A percentile compares a stretch with the other conserved stretches of the same genome.
Conservation (phyloP, 2,113 vertebrate species). For the Eulemur rufifrons region DNA sequence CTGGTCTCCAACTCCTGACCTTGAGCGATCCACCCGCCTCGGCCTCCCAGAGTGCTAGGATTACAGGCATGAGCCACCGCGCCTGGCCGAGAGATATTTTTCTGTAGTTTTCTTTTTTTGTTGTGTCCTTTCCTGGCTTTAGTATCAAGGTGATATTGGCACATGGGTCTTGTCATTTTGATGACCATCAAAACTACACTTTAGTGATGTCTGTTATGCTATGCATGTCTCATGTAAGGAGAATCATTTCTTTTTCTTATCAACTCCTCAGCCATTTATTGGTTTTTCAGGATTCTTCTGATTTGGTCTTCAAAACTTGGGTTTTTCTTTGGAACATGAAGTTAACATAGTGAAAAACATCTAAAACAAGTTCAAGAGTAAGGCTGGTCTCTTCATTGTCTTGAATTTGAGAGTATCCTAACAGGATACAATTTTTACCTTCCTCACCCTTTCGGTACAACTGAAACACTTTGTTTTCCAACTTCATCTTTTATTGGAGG, state of each 20-base stretch:
- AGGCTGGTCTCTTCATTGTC: not conserved
- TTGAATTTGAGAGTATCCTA: constrained; percentile 18
- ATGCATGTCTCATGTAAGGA: not conserved
- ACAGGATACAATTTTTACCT: not conserved
- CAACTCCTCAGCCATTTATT: not conserved
- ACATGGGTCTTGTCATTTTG: not conserved
- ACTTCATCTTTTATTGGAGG: not conserved
- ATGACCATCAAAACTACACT: not conserved
- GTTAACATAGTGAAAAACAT: constrained; percentile 1
- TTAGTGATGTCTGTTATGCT: not conserved
- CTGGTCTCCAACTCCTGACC: too few species aligned
- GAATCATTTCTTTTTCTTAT: not conserved
- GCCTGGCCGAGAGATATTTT: too few species aligned
- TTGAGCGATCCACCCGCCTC: too few species aligned
- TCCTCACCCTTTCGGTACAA: not conserved
- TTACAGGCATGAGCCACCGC: too few species aligned
- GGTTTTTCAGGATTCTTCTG: not conserved
- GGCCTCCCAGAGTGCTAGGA: too few species aligned
- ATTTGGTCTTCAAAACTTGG: constrained; percentile 35
- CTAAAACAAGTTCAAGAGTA: not conserved
- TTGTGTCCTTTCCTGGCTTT: too few species aligned
- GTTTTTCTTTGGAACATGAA: constrained; percentile 18
- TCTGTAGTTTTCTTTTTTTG: too few species aligned
- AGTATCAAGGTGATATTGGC: too few species aligned
- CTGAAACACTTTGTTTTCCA: not conserved